Conservation (phyloP, 2,113 vertebrate species). For the Sakesphorus luctuosus region DNA sequence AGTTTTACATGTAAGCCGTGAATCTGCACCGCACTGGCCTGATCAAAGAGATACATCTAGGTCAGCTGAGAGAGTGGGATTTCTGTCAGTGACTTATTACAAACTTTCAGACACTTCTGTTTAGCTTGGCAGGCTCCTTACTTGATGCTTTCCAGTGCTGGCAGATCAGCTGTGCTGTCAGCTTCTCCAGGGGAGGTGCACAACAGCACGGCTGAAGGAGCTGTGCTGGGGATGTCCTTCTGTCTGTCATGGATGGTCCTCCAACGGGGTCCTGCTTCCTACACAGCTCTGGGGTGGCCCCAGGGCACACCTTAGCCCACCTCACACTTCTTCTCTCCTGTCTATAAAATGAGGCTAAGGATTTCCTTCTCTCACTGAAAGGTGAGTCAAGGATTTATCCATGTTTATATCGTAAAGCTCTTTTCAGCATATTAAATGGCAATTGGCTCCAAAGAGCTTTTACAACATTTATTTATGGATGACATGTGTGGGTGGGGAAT, state of each 20-base stretch:
- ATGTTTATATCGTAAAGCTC: neutral
- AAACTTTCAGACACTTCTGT: conserved; percentile 28
- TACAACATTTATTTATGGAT: conserved; percentile 1
- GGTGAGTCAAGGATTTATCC: neutral
- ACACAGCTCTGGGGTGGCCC: neutral
- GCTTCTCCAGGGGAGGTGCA: neutral
- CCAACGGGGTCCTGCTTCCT: neutral
- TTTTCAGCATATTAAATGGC: conserved; percentile 4
- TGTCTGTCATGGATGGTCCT: neutral
- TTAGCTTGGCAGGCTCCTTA: conserved; percentile 52
- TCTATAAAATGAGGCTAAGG: neutral
- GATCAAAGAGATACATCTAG: neutral
- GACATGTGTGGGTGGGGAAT: fast-evolving
- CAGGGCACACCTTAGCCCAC: neutral
- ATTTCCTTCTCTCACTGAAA: neutral
- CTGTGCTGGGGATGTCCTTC: neutral
- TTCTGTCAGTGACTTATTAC: conserved; percentile 24
- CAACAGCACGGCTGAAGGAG: neutral
- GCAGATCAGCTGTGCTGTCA: neutral
- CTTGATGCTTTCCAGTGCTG: conserved; percentile 41
- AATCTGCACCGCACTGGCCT: neutral
- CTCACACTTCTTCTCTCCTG: neutral
- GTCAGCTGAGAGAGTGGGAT: conserved; percentile 31
- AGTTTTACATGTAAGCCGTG: fast-evolving
- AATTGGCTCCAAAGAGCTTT: conserved; percentile 19